Evolutionary conservation across 2,113 vertebrate genomes (phyloP).

Genomic region (Megatriorchis doriae): DNA sequence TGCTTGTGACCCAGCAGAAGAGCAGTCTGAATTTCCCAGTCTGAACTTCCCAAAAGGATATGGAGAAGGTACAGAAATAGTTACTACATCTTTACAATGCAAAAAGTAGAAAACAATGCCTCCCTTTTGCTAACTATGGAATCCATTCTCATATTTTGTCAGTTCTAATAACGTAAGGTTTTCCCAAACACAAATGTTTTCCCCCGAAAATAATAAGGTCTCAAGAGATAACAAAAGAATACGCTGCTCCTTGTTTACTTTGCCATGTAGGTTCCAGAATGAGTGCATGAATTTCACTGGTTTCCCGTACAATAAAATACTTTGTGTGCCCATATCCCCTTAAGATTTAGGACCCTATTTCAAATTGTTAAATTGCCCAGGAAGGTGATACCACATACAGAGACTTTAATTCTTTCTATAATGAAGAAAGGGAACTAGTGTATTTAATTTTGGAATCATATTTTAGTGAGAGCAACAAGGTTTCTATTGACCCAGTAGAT

Average conservation of each 20-base stretch:
- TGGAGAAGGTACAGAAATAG: not conserved
- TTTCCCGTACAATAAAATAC: not conserved
- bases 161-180: not conserved
- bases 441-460: conserved; percentile 78
- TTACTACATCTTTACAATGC: not conserved
- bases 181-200: conserved; percentile 34
- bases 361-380: conserved; percentile 56
- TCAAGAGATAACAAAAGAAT: conserved; percentile 56
- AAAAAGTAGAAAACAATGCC: not conserved
- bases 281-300: conserved; percentile 9
- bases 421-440: conserved; percentile 63
- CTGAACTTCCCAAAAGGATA: not conserved
- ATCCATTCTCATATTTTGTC: not conserved
- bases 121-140: not conserved
- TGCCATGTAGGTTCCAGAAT: not conserved
- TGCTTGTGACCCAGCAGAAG: not conserved
- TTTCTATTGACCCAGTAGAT: conserved; percentile 73
- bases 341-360: conserved; percentile 66
- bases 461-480: conserved; percentile 69
- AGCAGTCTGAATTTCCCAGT: not conserved
- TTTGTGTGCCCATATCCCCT: not conserved
- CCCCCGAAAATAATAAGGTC: conserved; percentile 62
- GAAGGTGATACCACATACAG: conserved; percentile 49
- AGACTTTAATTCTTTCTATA: conserved; percentile 69
- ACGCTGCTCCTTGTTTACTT: not conserved